Evolutionary conservation across 2,888 invertebrate genomes (phyloP).

Genomic region (Muschampia plurimacula): DNA sequence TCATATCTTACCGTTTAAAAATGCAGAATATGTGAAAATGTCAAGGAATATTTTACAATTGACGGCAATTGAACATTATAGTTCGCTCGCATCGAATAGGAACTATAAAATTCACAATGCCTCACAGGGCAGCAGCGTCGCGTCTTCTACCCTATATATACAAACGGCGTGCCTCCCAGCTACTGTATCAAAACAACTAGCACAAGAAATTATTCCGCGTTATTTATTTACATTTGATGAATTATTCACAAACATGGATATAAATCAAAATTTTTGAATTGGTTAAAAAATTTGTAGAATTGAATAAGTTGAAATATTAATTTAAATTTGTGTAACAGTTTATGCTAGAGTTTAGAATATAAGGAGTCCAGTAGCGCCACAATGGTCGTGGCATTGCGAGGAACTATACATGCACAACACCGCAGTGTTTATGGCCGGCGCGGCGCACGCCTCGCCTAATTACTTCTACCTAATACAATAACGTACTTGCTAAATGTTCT

Average conservation of each 20-base stretch:
- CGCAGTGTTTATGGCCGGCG: constrained; percentile 80
- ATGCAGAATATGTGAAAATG: constrained; percentile 85
- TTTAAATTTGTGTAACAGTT: constrained; percentile 78
- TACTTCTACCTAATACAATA: constrained; percentile 71
- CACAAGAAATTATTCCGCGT: constrained; percentile 76
- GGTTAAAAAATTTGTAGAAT: constrained; percentile 69
- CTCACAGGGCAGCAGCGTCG: constrained; percentile 57
- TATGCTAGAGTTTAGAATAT: constrained; percentile 84
- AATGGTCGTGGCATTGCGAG: constrained; percentile 81
- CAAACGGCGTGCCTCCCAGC: constrained; percentile 61
- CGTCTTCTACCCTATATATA: constrained; percentile 65
- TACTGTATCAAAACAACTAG: constrained; percentile 76
- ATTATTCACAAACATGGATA: constrained; percentile 76
- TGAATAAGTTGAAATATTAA: constrained; percentile 70
- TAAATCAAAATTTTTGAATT: constrained; percentile 70
- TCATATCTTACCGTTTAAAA: constrained; percentile 81
- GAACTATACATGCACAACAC: constrained; percentile 85
- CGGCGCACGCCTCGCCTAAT: constrained; percentile 71
- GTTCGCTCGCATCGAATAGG: constrained; percentile 85
- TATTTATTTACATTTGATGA: constrained; percentile 75
- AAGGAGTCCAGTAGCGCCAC: constrained; percentile 81
- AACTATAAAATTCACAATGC: constrained; percentile 86
- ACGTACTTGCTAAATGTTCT: constrained; percentile 78
- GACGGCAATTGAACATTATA: constrained; percentile 85
- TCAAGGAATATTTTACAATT: constrained; percentile 83